phyloP scores from a whole-genome alignment of 2,113 vertebrate species.

The Datnioides undecimradiatus region DNA sequence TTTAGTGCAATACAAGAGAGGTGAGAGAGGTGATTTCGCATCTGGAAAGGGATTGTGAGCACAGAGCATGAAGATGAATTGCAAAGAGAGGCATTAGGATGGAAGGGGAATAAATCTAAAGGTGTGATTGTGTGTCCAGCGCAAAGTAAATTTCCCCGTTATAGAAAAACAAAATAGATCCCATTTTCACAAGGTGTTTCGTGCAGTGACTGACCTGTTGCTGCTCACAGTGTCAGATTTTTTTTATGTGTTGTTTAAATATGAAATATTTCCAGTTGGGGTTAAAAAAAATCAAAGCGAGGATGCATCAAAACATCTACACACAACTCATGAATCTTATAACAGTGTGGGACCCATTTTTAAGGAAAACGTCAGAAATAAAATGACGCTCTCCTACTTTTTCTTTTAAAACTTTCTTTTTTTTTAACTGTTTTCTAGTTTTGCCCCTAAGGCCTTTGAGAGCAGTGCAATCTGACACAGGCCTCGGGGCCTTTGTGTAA shows the following conservation, averaged over 20 bases:
- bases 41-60: constrained; percentile 36
- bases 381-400: not conserved
- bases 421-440: not conserved
- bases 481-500: constrained; percentile 7
- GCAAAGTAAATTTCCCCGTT: constrained; percentile 52
- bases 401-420: not conserved
- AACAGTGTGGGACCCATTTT: not conserved
- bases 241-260: not conserved
- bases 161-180: constrained; percentile 48
- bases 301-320: not conserved
- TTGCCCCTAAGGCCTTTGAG: not conserved
- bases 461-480: constrained; percentile 5
- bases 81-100: constrained; percentile 47
- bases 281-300: not conserved
- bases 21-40: constrained; percentile 50
- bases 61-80: constrained; percentile 63
- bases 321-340: not conserved
- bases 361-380: not conserved
- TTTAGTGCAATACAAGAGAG: constrained; percentile 61
- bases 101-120: constrained; percentile 63
- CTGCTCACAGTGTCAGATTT: not conserved
- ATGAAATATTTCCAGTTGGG: not conserved
- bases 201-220: constrained; percentile 29
- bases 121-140: constrained; percentile 38
- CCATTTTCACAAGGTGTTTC: constrained; percentile 33